A percentile compares a stretch with the other conserved stretches of the same genome.
These are phyloP conservation scores for Chlamydotis undulata DNA, from an alignment of 2,113 vertebrate species.

Conservation along the genomic window DNA sequence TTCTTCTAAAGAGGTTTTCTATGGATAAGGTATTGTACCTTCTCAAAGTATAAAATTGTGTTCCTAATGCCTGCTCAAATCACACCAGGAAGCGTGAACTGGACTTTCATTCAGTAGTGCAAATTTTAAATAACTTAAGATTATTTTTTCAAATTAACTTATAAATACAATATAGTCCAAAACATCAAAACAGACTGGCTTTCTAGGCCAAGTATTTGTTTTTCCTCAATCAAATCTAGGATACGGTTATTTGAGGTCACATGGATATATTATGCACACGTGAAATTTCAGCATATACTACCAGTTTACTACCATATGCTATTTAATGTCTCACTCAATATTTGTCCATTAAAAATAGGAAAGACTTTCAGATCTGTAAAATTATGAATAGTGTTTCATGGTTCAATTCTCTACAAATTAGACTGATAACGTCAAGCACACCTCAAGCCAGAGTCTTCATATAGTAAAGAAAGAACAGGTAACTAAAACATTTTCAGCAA, in stretches of 20 bases:
- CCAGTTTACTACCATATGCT: not conserved
- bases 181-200: not conserved
- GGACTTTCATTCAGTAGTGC: not conserved
- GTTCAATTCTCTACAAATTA: not conserved
- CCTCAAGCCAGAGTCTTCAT: not conserved
- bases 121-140: not conserved
- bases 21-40: not conserved
- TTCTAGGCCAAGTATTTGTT: not conserved
- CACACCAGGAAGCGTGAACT: not conserved
- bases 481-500: not conserved
- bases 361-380: not conserved
- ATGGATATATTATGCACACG: not conserved
- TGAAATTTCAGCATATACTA: not conserved
- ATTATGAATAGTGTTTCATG: not conserved
- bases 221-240: not conserved
- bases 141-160: not conserved
- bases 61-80: not conserved
- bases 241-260: not conserved
- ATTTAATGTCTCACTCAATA: not conserved
- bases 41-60: not conserved
- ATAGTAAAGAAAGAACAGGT: not conserved
- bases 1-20: not conserved
- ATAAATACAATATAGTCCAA: not conserved
- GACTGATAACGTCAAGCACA: not conserved
- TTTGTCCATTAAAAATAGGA: not conserved